Percentiles rank a stretch among this genome's conserved stretches.
Conservation (phyloP, 2,113 vertebrate genomes). For the Epinephelus lanceolatus region DNA sequence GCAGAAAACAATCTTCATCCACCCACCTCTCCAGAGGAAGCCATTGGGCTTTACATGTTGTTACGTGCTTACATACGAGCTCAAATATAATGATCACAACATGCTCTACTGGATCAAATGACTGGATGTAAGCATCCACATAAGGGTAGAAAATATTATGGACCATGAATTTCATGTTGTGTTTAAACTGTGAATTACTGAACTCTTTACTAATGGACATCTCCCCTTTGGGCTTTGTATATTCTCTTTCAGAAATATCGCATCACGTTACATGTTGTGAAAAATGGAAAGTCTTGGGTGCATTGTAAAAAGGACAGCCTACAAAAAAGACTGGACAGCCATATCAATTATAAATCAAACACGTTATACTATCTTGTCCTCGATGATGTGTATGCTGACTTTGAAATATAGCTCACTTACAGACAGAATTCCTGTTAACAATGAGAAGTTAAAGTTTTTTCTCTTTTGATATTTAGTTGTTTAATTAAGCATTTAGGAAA, state of each 20-base stretch:
- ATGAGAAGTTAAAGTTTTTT: conserved; percentile 7
- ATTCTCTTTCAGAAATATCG: background rate
- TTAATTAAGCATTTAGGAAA: conserved; percentile 4
- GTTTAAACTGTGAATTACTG: background rate
- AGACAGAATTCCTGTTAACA: background rate
- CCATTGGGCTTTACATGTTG: too few relatives aligned
- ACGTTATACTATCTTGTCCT: background rate
- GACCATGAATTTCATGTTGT: too few relatives aligned
- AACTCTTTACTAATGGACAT: background rate
- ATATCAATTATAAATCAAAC: background rate
- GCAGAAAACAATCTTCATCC: too few relatives aligned
- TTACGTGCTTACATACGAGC: too few relatives aligned
- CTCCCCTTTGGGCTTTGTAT: background rate
- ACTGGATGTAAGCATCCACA: too few relatives aligned
- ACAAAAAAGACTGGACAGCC: conserved; percentile 8
- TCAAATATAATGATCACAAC: too few relatives aligned
- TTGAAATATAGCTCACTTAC: background rate
- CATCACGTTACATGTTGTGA: conserved; percentile 12
- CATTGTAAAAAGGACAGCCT: conserved; percentile 3
- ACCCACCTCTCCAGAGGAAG: too few relatives aligned
- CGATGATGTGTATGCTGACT: background rate
- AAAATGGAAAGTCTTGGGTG: background rate
- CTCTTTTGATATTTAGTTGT: conserved; percentile 11
- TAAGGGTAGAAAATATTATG: too few relatives aligned
- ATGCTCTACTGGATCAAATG: too few relatives aligned